Percentiles rank a stretch among this genome's conserved stretches.
Conservation (phyloP, 2,113 vertebrate species). For the Hylia prasina region DNA sequence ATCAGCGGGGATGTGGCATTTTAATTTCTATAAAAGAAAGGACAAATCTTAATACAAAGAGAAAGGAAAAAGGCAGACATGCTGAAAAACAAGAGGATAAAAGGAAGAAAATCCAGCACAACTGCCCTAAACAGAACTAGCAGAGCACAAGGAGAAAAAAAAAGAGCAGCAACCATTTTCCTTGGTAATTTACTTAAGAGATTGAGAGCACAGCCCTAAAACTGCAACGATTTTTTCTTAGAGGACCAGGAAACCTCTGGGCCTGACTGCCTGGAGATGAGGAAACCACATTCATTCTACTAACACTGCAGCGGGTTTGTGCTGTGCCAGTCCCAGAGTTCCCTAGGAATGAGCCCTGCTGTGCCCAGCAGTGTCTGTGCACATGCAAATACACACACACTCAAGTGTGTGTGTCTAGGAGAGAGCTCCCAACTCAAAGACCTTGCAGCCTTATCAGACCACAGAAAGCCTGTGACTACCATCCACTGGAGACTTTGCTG, state of each 20-base stretch:
- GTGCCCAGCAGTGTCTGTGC: neutral
- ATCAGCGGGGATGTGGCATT: neutral
- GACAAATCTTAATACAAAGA: slow-evolving; percentile 19
- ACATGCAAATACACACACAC: neutral
- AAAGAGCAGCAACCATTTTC: neutral
- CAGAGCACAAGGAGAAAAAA: neutral
- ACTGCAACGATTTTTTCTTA: neutral
- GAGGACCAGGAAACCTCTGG: neutral
- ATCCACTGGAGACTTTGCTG: neutral
- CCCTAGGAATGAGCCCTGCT: neutral
- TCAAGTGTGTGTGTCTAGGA: neutral
- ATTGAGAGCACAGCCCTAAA: neutral
- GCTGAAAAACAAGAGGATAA: slow-evolving; percentile 24
- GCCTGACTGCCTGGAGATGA: neutral
- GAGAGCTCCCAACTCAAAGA: neutral
- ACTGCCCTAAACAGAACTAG: neutral
- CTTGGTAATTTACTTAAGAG: slow-evolving; percentile 43
- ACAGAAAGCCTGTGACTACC: neutral
- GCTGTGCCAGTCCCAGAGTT: neutral
- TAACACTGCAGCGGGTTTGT: neutral
- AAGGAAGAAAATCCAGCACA: neutral
- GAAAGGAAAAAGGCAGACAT: slow-evolving; percentile 1
- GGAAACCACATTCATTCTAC: neutral
- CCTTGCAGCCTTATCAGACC: neutral
- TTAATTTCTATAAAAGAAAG: slow-evolving; percentile 16